Conservation (phyloP, 2,113 vertebrate genomes). For the Camelus bactrianus region DNA sequence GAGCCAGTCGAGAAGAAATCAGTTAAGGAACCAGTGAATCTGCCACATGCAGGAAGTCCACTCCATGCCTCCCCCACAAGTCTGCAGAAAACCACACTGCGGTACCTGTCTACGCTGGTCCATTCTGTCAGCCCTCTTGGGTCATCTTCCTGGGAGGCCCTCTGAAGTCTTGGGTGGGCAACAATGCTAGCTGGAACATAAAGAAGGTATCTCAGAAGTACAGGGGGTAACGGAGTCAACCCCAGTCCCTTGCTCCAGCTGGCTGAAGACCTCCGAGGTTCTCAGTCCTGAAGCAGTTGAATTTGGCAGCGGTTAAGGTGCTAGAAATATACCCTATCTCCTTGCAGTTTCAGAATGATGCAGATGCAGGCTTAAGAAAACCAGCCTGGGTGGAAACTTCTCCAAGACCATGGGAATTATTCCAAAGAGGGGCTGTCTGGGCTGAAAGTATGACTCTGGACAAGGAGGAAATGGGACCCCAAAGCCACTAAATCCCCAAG, state of each 20-base stretch:
- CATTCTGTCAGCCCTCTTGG: accelerated
- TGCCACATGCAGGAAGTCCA: background rate
- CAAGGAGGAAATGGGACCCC: constrained; percentile 58
- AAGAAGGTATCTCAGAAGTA: background rate
- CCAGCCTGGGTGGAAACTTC: constrained; percentile 44
- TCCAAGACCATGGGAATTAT: constrained; percentile 53
- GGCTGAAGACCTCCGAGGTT: background rate
- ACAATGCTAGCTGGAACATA: background rate
- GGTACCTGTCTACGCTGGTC: background rate
- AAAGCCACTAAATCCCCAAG: constrained; percentile 66
- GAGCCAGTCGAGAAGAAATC: background rate
- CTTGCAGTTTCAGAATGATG: constrained; percentile 62
- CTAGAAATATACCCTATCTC: constrained; percentile 2
- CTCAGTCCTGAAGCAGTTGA: constrained; percentile 9
- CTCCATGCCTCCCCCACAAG: accelerated
- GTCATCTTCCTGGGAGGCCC: background rate
- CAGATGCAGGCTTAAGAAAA: constrained; percentile 22
- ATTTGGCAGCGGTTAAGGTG: constrained; percentile 24
- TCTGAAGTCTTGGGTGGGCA: background rate
- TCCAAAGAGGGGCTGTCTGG: constrained; percentile 47
- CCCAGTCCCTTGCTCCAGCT: background rate
- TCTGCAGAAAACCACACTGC: background rate
- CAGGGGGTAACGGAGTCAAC: background rate
- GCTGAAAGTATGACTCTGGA: constrained; percentile 60
- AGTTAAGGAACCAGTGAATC: background rate